Base-by-base conservation (phyloP, 2,113 vertebrate genomes). In the Panthera tigris region DNA sequence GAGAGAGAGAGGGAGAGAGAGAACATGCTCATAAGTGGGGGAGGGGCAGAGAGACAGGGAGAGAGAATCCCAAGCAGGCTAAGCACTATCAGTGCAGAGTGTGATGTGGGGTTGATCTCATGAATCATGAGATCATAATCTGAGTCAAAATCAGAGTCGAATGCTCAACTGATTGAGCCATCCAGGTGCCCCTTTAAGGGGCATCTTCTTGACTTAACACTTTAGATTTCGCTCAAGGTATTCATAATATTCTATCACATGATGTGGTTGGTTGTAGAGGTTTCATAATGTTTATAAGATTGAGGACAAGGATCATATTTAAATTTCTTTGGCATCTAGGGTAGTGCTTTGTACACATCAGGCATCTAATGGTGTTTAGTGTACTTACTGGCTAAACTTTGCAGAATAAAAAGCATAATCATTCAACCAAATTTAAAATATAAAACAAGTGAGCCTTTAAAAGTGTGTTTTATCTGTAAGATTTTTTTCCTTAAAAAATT, bases 361-460 rank as follows among this genome's bases (percentile, higher is more conserved):
- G 33, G 39, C 41, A 96, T 41, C 63, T 94, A 39, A 45, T 63
- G 73, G 52, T 33, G 0, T 73, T 63, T 57, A 39, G 21, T 74
- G 15, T 29, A 73, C 50, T 81, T 52, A 92, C 2, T 65, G 39
- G 10, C 50, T 94, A 92, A 91, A 90, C 36, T 83, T 36, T 74
- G 48, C 41, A 41, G 18, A 65, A 65, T 90, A 80, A 84, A 39
- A 91, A 92, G 48, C 74, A 86, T 27, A 63, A 92, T 61, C 73
- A 71, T 52, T 76, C 21, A 74, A 78, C 9, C 21, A 48, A 96
- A 81, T 45, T 66, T 94, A 90, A 94, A 93, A 21, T 52, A 82
- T 87, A 90, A 98, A 97, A 91, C 25, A 73, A 52, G 12, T 94
- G 31, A 81, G 57, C 4, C 69, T 91, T 91, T 55, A 76, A 86